Evolutionary conservation across 2,888 invertebrate species (phyloP), one percentile per base, ranked within the genome.

Genomic region (Yponomeuta sedellus): DNA sequence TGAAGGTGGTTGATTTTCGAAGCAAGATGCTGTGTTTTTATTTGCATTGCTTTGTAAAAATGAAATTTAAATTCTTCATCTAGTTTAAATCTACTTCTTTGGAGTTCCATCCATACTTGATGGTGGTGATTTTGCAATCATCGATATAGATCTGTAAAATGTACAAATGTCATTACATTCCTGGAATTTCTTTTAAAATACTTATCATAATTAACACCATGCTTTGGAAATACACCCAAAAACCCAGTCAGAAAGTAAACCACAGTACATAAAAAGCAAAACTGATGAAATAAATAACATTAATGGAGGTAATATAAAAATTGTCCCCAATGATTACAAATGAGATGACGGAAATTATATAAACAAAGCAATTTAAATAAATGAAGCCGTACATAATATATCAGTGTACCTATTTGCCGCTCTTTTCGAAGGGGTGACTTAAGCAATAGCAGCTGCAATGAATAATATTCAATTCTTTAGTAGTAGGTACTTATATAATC

Each of bases 361-460:
- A 22, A 65, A 61, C 11, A 16, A 39, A 61, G 65, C 65, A 58
- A 65, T 39, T 44, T 1, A 65, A 59, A 20, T 40, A 28, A 57
- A 62, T 2, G 19, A 63, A 28, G 44, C 44, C 44, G 40, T 22
- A 63, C 63, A 44, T 63, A 63, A 40, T 19, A 20, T 44, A 61
- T 63, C 20, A 19, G 40, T 63, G 87, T 91, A 91, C 91, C 91
- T 91, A 91, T 88, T 90, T 85, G 80, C 77, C 75, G 88, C 80
- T 82, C 73, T 81, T 86, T 83, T 89, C 89, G 86, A 83, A 83
- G 76, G 88, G 85, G 88, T 91, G 91, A 87, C 88, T 91, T 88
- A 91, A 88, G 78, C 91, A 91, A 91, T 90, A 91, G 90, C 91
- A 91, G 90, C 91, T 91, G 91, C 77, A 91, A 91, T 77, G 74